Base-by-base conservation (phyloP, 2,113 vertebrate species). In the Herpetotheres cachinnans region DNA sequence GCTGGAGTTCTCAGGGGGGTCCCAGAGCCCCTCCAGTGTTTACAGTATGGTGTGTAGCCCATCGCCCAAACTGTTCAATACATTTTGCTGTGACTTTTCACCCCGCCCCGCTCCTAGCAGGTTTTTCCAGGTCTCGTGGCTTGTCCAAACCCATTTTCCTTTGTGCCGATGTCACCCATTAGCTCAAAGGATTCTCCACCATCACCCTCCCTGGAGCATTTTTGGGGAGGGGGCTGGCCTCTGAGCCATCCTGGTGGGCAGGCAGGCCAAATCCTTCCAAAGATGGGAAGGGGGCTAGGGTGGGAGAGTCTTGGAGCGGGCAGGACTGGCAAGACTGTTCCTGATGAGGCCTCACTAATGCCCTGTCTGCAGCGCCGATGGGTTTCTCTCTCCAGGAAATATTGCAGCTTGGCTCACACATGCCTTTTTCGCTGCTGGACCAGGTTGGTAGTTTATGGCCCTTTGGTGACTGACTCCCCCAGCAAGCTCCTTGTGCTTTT, bases 231-330 rank as follows among this genome's bases (percentile, higher is more conserved):
- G 9, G 22, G 30, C 6, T 83, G 27, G 16, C 36, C 36, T 89
- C 40, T 55, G 34, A 63, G 73, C 36, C 16, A 20, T 54, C 30
- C 73, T 56, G 72, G 13, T 59, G 54, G 54, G 26, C 16, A 27
- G 58, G 11, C 6, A 24, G 38, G 16, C 8, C 56, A 72, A 70
- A 78, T 25, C 18, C 26, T 84, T 62, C 69, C 16, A 2, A 9
- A 50, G 7, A 0, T 14, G 46, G 49, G n/a, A 27, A 69, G 8
- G 2, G 26, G 26, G 7, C 14, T 26, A 15, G 0, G 2, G 1
- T n/a, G 26, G 16, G 27, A 74, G 10, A 62, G 17, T 25, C 29
- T 32, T n/a, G 25, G 83, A 49, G 26, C 0, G 9, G 70, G 47
- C 56, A 74, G 69, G 13, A 21, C 50, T 11, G 42, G 16, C 3